Conservation (phyloP, 2,797 vertebrate species). For the Hippopotamyrus pictus region DNA sequence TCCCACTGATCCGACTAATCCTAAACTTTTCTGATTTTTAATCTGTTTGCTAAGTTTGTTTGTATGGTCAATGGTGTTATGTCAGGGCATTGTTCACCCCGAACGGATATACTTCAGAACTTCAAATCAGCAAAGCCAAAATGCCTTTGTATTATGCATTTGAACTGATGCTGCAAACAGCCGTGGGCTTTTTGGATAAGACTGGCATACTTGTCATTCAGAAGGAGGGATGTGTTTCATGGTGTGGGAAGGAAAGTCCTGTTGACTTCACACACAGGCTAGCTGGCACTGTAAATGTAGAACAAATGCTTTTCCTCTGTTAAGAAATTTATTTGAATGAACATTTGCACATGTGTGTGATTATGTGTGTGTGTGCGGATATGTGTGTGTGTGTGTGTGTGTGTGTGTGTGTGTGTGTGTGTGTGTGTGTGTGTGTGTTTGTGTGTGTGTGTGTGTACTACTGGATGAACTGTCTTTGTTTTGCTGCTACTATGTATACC, state of each 20-base stretch:
- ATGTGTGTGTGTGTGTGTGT: too few species aligned
- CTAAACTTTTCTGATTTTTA: not conserved
- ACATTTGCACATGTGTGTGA: not conserved
- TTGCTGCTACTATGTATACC: not conserved
- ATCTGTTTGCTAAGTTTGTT: not conserved
- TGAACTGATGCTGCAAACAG: not conserved
- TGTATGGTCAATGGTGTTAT: not conserved
- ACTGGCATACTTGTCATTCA: not conserved
- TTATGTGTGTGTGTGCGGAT: not conserved
- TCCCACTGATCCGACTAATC: not conserved
- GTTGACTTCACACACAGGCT: not conserved
- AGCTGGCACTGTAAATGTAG: not conserved
- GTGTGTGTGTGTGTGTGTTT: not conserved
- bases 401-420: not conserved
- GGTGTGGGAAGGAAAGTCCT: not conserved
- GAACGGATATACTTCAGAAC: not conserved
- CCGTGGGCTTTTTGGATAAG: not conserved
- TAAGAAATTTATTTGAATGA: not conserved
- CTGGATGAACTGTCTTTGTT: not conserved
- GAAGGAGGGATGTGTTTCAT: not conserved
- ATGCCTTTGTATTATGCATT: not conserved
- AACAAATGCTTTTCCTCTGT: not conserved
- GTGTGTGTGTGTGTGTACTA: not conserved
- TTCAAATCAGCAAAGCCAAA: not conserved
- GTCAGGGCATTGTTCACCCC: not conserved